Percentiles rank a stretch among this genome's conserved stretches.
Conservation (phyloP, 2,113 vertebrate species). For the Eulemur rufifrons region DNA sequence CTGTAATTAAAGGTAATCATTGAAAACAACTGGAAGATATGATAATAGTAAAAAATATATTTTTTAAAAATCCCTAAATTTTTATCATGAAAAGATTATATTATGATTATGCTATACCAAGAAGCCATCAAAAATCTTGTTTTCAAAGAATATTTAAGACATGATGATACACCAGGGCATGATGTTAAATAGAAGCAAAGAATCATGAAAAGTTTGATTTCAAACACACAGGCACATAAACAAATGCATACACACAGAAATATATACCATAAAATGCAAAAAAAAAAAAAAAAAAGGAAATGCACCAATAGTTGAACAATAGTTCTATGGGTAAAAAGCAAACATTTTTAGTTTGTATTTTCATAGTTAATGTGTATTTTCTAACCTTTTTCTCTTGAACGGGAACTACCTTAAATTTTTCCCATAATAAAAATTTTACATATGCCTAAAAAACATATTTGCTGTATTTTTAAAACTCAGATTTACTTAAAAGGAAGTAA, state of each 20-base stretch:
- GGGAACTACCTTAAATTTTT: background rate
- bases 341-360: background rate
- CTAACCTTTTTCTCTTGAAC: background rate
- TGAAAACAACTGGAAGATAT: background rate
- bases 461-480: background rate
- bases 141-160: background rate
- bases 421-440: background rate
- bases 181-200: background rate
- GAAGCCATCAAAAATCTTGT: background rate
- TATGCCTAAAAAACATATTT: background rate
- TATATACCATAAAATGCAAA: background rate
- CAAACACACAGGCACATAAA: background rate
- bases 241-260: background rate
- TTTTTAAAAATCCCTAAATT: background rate
- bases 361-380: background rate
- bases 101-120: background rate
- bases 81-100: background rate
- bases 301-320: background rate
- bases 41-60: background rate
- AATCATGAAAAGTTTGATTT: background rate
- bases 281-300: background rate
- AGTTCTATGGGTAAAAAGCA: background rate
- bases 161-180: background rate
- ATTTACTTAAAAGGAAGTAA: background rate
- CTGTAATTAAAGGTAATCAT: background rate